Percentiles rank a stretch among this genome's conserved stretches.
Conservation (phyloP, 2,113 vertebrate species). For the Podocnemis expansa region DNA sequence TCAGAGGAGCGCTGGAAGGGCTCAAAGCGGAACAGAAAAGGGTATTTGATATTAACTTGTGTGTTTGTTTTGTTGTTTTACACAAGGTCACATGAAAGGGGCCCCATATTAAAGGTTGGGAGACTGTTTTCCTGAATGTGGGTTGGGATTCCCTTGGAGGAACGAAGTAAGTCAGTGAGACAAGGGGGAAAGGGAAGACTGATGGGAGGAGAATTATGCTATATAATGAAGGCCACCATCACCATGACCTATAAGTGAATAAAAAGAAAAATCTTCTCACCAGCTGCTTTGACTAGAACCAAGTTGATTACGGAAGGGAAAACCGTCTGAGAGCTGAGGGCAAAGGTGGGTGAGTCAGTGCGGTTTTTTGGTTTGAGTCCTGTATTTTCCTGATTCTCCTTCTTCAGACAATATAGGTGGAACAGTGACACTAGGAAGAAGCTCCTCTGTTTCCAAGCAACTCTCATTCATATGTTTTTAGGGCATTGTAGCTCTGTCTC, state of each 20-base stretch:
- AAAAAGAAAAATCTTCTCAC: not conserved
- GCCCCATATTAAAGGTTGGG: not conserved
- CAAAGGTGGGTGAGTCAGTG: not conserved
- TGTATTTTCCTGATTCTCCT: not conserved
- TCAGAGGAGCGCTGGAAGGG: not conserved
- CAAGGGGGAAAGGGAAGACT: not conserved
- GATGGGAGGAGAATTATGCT: not conserved
- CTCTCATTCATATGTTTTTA: not conserved
- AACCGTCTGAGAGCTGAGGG: not conserved
- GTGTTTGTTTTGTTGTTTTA: not conserved
- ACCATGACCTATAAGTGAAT: not conserved
- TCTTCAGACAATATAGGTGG: not conserved
- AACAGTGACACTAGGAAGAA: not conserved
- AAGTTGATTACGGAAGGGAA: not conserved
- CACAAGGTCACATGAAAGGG: not conserved
- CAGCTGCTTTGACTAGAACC: not conserved
- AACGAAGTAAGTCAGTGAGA: not conserved
- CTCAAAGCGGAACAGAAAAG: not conserved
- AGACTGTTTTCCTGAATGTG: not conserved
- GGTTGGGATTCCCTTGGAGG: not conserved
- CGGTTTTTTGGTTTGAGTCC: not conserved
- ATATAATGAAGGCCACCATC: not conserved
- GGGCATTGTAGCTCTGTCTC: not conserved
- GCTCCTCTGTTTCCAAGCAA: accelerated
- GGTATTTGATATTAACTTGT: not conserved